A percentile compares a stretch with the other conserved stretches of the same genome.
Conservation (phyloP, 2,797 vertebrate species). For the Anabacerthia variegaticeps region DNA sequence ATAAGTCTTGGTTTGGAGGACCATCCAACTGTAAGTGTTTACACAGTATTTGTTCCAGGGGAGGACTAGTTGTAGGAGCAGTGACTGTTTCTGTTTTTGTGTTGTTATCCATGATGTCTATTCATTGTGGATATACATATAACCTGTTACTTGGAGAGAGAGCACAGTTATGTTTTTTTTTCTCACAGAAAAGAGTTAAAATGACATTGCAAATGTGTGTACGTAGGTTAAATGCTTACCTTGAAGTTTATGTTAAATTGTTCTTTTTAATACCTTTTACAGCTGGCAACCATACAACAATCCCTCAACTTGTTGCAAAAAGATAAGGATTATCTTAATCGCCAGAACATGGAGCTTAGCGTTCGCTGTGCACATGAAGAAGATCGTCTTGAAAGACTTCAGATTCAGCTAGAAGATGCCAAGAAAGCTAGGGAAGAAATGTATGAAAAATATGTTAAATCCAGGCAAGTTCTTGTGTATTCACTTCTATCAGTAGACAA, state of each 20-base stretch:
- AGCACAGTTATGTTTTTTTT: not conserved
- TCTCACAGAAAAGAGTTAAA: not conserved
- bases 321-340: conserved; percentile 95
- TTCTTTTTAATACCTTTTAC: conserved; percentile 47
- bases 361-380: conserved; percentile 92
- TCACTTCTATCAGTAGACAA: not conserved
- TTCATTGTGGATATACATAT: not conserved
- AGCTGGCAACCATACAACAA: conserved; percentile 89
- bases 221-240: not conserved
- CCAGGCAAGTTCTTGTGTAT: conserved; percentile 80
- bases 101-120: not conserved
- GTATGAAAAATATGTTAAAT: conserved; percentile 95
- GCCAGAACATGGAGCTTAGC: conserved; percentile 93
- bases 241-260: not conserved
- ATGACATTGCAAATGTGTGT: not conserved
- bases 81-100: not conserved
- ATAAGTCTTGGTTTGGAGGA: not conserved
- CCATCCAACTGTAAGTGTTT: not conserved
- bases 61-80: not conserved
- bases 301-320: conserved; percentile 91
- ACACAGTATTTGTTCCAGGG: not conserved
- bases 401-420: conserved; percentile 89
- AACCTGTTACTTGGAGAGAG: not conserved
- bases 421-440: conserved; percentile 93
- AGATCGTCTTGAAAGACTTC: conserved; percentile 92